These are phyloP conservation scores for Agrilus planipennis DNA, from an alignment of 1,140 invertebrate genomes.

Conservation along the genomic window DNA sequence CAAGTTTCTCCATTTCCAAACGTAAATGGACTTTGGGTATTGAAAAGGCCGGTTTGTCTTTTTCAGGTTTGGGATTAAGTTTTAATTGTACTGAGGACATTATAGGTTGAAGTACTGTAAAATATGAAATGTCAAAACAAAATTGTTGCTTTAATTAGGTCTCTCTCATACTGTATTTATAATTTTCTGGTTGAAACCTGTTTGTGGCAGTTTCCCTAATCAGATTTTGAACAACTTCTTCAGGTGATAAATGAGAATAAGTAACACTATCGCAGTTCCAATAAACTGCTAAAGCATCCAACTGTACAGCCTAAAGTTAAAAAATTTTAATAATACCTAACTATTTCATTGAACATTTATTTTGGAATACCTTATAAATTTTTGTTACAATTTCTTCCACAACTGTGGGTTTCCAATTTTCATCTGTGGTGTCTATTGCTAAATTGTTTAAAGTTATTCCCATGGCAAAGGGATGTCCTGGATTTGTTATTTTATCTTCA, in stretches of 20 bases:
- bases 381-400: slow-evolving; percentile 68
- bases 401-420: slow-evolving; percentile 64
- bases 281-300: slow-evolving; percentile 81
- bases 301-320: slow-evolving; percentile 49
- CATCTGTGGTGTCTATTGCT: slow-evolving; percentile 73
- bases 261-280: slow-evolving; percentile 67
- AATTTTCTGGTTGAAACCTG: slow-evolving; percentile 46
- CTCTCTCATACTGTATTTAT: slow-evolving; percentile 70
- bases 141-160: neutral
- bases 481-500: slow-evolving; percentile 78
- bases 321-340: neutral
- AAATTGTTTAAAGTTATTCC: slow-evolving; percentile 78
- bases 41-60: slow-evolving; percentile 66
- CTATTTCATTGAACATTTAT: neutral
- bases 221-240: slow-evolving; percentile 42
- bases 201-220: slow-evolving; percentile 59
- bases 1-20: slow-evolving; percentile 77
- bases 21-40: slow-evolving; percentile 81
- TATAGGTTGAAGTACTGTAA: slow-evolving; percentile 83
- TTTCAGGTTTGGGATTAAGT: slow-evolving; percentile 91
- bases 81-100: slow-evolving; percentile 76
- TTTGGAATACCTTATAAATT: slow-evolving; percentile 75
- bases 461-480: slow-evolving; percentile 72
- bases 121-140: neutral
- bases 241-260: slow-evolving; percentile 39